These are phyloP conservation scores for Diachasma alloeum DNA, from an alignment of 1,140 invertebrate genomes.

Conservation along the genomic window DNA sequence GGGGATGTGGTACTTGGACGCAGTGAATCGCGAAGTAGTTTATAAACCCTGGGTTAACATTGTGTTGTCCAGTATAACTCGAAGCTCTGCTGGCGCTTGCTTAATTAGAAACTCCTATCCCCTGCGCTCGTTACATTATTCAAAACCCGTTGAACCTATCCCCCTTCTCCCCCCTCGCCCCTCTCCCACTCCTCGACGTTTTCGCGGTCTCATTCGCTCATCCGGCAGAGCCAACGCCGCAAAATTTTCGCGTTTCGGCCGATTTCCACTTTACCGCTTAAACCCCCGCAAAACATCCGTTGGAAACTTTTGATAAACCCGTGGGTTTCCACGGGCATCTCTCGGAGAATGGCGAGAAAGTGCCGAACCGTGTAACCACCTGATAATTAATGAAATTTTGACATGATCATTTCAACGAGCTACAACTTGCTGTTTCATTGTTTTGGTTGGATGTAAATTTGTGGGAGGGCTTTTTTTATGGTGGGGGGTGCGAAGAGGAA, in stretches of 20 bases:
- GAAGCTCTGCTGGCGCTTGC: constrained; percentile 33
- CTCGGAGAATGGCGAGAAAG: constrained; percentile 29
- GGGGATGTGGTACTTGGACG: constrained; percentile 27
- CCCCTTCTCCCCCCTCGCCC: too few relatives aligned
- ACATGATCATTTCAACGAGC: constrained; percentile 20
- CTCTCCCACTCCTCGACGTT: neutral
- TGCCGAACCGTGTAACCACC: constrained; percentile 58
- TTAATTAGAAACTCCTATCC: constrained; percentile 63
- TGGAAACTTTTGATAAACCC: constrained; percentile 59
- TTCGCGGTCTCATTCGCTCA: neutral
- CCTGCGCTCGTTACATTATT: constrained; percentile 61
- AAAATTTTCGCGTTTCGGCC: constrained; percentile 44
- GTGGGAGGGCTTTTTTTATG: too few relatives aligned
- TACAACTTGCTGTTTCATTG: neutral
- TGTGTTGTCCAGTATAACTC: constrained; percentile 56
- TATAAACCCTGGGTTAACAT: constrained; percentile 41
- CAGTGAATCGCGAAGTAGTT: constrained; percentile 48
- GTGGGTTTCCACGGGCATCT: neutral
- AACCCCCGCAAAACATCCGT: constrained; percentile 50
- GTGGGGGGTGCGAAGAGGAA: too few relatives aligned
- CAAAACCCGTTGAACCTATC: constrained; percentile 40
- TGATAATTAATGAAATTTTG: constrained; percentile 63
- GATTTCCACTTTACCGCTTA: constrained; percentile 14
- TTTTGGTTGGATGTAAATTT: neutral
- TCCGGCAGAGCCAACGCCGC: constrained; percentile 17